Evolutionary conservation across 2,888 invertebrate species (phyloP), one percentile per base, ranked within the genome.

Genomic region (Euspilapteryx auroguttella): DNA sequence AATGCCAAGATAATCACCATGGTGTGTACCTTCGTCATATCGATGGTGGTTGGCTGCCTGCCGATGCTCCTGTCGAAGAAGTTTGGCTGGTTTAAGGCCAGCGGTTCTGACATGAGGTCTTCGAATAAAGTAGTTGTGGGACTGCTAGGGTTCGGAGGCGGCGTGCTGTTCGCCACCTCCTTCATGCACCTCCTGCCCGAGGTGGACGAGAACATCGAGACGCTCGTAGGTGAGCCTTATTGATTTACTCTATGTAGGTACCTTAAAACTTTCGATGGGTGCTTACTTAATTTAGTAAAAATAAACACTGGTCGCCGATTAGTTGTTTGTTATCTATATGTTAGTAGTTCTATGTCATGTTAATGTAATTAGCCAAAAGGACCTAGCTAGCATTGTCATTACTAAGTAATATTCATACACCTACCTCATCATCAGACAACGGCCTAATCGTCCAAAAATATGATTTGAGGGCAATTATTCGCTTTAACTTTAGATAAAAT

Each of bases 111-210:
- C 34, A 62, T 80, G 45, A 51, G 64, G 25, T 55, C 66, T 15
- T 80, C 81, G 4, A 78, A 75, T 41, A 49, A 45, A 39, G 42
- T 80, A 12, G 81, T 86, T 24, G 69, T 80, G 38, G 71, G 85
- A n/a, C 51, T 89, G 6, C 58, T 91, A 25, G 83, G 87, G 27
- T 86, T 90, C 38, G 91, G 90, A 7, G 91, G 90, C 6, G 91
- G 91, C 4, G 89, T 91, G 1, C 64, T 92, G 5, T 76, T 92
- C 28, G 84, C 86, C 37, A 92, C 91, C 3, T 89, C 89, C 2
- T 89, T 92, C 45, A 71, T 89, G 46, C 91, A 92, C 51, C 63
- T 92, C 41, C 57, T 91, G 31, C 91, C 91, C 5, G 91, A 91
- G 69, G 87, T 91, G 0, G 77, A 80, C 28, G 86, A 88, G 40